These are phyloP conservation scores for Cyanoderma ruficeps DNA, from an alignment of 2,113 vertebrate species.

Conservation along the genomic window DNA sequence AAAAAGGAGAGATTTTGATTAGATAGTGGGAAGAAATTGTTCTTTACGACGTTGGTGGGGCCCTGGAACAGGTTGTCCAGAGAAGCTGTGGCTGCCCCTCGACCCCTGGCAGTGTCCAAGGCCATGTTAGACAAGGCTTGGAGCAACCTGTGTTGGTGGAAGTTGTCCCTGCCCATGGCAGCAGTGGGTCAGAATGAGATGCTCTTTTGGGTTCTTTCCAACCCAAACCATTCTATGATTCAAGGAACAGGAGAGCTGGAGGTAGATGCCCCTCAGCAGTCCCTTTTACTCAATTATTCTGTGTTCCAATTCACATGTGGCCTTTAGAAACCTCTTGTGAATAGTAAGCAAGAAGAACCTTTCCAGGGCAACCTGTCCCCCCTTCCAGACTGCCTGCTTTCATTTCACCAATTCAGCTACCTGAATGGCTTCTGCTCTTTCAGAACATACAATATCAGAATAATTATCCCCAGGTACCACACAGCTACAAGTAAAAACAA, in stretches of 20 bases:
- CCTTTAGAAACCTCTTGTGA: background rate
- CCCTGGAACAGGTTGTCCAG: background rate
- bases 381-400: background rate
- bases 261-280: background rate
- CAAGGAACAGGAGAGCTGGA: background rate
- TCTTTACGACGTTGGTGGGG: accelerated
- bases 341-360: background rate
- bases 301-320: background rate
- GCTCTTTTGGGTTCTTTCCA: background rate
- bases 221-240: background rate
- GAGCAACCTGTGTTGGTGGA: accelerated
- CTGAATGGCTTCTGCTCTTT: background rate
- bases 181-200: accelerated
- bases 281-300: background rate
- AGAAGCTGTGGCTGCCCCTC: background rate
- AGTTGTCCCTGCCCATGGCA: background rate
- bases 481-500: background rate
- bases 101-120: background rate
- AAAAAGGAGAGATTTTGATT: background rate
- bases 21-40: background rate
- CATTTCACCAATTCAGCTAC: background rate
- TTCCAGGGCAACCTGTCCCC: background rate
- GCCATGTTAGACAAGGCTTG: accelerated
- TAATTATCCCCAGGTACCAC: background rate
- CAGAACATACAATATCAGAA: background rate